Evolutionary conservation across 2,113 vertebrate genomes (phyloP), one percentile per base, ranked within the genome.

Genomic region (Cyprinodon variegatus): DNA sequence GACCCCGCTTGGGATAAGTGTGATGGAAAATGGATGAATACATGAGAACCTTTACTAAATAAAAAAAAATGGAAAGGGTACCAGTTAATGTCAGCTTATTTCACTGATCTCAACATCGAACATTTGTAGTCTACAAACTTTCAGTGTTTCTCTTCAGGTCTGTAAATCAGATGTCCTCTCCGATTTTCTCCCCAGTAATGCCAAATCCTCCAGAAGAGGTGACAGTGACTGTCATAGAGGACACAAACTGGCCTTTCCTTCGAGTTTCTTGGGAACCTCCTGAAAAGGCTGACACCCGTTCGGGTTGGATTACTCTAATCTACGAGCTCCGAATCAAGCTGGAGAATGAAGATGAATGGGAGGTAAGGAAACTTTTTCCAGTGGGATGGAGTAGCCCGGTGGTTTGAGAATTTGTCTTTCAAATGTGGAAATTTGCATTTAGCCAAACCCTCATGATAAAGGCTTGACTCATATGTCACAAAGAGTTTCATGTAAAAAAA

Each of bases 261-360:
- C 93, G 88, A 73, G 93, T 95, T 74, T 95, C 92, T 63, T 99
- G 97, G 97, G 89, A 92, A 78, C 94, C 96, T 22, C 96, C 97
- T 2, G 85, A 29, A 0, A 86, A 93, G 67, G 89, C 90, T 22
- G 95, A 95, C 74, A 88, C 94, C n/a, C 94, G 88, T 75, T 95
- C 95, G 0, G 96, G 95, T 29, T 96, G 96, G 94, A 92, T 94
- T 81, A 92, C 93, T 0, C 95, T 97, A 70, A 76, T 94, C 60
- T 99, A 99, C 17, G 95, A 98, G 93, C 88, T 99, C 67, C 94
- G 95, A 6, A 71, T 97, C 63, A 97, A 94, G 83, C 70, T 94
- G n/a, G 93, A 94, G 68, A 93, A 88, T 65, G 90, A 91, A n/a
- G 83, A 89, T 4, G 92, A 94, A 1, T 99, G 97, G 97, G 95